These are phyloP conservation scores for Agriopis marginaria DNA, from an alignment of 2,888 invertebrate genomes.

Conservation along the genomic window DNA sequence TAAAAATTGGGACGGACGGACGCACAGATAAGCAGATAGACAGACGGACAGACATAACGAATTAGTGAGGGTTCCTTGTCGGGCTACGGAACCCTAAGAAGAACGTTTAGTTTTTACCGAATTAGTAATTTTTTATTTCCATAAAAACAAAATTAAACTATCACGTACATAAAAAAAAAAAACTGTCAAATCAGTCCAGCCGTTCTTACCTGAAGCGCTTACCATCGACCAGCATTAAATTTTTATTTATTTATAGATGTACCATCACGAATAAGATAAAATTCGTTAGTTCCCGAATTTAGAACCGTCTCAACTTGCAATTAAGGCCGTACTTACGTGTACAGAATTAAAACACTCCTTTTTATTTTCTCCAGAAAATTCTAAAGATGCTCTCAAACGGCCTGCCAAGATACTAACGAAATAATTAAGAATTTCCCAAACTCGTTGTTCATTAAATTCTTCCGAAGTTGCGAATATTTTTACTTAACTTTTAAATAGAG, in stretches of 20 bases:
- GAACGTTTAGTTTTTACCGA: too few relatives aligned
- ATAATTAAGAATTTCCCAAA: constrained; percentile 47
- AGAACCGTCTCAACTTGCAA: constrained; percentile 16
- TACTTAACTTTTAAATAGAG: constrained; percentile 30
- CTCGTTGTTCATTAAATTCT: constrained; percentile 49
- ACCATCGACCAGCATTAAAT: too few relatives aligned
- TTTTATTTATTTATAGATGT: neutral
- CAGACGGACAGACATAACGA: too few relatives aligned
- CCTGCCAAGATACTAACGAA: constrained; percentile 28
- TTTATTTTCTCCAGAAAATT: constrained; percentile 18
- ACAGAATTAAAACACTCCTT: constrained; percentile 28
- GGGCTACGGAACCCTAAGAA: too few relatives aligned
- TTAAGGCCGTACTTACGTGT: constrained; percentile 35
- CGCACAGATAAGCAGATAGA: too few relatives aligned
- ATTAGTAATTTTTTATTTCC: too few relatives aligned
- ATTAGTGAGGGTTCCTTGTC: too few relatives aligned
- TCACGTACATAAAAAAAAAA: too few relatives aligned
- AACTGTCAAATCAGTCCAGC: too few relatives aligned
- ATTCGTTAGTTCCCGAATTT: constrained; percentile 16
- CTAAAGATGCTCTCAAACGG: constrained; percentile 26
- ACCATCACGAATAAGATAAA: constrained; percentile 8
- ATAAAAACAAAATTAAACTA: too few relatives aligned
- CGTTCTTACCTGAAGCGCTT: too few relatives aligned
- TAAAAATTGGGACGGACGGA: too few relatives aligned
- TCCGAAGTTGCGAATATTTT: constrained; percentile 43